A percentile compares a stretch with the other conserved stretches of the same genome.
These are phyloP conservation scores for Napeogenes inachia DNA, from an alignment of 2,888 invertebrate species.

Conservation along the genomic window DNA sequence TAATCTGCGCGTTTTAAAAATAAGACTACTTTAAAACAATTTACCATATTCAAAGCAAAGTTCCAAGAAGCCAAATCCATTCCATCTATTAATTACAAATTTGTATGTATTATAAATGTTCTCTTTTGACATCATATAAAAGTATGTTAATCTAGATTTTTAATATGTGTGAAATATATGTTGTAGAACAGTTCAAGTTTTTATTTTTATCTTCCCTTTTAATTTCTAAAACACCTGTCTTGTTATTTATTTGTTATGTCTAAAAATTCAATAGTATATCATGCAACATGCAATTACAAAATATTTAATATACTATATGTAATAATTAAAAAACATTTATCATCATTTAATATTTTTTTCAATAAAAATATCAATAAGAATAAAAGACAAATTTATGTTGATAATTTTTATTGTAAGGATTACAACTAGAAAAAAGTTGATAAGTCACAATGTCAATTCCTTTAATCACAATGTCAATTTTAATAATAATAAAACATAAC, in stretches of 20 bases:
- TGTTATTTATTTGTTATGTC: too few relatives aligned
- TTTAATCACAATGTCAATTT: not conserved
- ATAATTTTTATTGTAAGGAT: constrained; percentile 5
- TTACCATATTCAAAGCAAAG: not conserved
- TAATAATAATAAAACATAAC: not conserved
- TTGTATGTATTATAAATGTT: constrained; percentile 13
- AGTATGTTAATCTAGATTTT: constrained; percentile 8
- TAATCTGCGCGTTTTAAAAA: not conserved
- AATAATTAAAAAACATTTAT: constrained; percentile 15
- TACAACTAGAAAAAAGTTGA: constrained; percentile 18
- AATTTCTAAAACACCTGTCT: too few relatives aligned
- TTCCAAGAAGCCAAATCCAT: constrained; percentile 16
- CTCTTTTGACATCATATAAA: constrained; percentile 5
- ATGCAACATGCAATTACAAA: too few relatives aligned
- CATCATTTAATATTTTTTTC: constrained; percentile 3
- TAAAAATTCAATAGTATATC: too few relatives aligned
- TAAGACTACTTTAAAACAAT: not conserved
- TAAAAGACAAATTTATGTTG: not conserved
- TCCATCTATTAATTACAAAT: constrained; percentile 21
- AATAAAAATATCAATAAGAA: not conserved
- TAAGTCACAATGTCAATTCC: constrained; percentile 12
- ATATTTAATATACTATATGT: too few relatives aligned
- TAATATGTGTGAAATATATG: constrained; percentile 21
- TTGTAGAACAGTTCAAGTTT: constrained; percentile 11
- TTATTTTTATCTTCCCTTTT: too few relatives aligned